phyloP scores from a whole-genome alignment of 2,888 invertebrate species.

The Lochmaea capreae region DNA sequence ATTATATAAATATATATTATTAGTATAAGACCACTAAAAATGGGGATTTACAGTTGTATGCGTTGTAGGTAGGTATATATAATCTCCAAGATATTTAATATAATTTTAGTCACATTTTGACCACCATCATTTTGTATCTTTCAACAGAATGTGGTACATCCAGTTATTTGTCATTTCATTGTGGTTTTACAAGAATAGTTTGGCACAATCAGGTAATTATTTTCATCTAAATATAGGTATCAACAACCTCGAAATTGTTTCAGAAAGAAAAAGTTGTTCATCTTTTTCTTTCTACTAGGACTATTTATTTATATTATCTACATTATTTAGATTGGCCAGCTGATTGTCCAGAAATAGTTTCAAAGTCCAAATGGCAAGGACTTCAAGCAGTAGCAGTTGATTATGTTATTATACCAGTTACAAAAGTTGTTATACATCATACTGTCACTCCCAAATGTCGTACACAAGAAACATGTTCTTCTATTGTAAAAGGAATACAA shows the following conservation, averaged over 20 bases:
- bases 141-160: not conserved
- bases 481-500: constrained; percentile 65
- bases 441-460: constrained; percentile 68
- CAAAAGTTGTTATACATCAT: constrained; percentile 70
- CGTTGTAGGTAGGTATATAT: not conserved
- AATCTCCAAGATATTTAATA: not conserved
- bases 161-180: not conserved
- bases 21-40: not conserved
- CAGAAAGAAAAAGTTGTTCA: no score
- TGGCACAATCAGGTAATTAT: not conserved
- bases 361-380: constrained; percentile 73
- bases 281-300: no score
- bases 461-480: constrained; percentile 64
- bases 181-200: not conserved
- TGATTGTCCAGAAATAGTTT: constrained; percentile 69
- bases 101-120: not conserved
- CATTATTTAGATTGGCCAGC: constrained; percentile 46
- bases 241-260: no score
- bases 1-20: not conserved
- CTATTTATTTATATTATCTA: no score
- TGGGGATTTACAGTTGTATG: not conserved
- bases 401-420: constrained; percentile 69
- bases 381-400: constrained; percentile 65
- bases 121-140: no score
- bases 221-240: not conserved